Evolutionary conservation across 1,140 invertebrate species (phyloP).

Genomic region (Goniozus legneri): DNA sequence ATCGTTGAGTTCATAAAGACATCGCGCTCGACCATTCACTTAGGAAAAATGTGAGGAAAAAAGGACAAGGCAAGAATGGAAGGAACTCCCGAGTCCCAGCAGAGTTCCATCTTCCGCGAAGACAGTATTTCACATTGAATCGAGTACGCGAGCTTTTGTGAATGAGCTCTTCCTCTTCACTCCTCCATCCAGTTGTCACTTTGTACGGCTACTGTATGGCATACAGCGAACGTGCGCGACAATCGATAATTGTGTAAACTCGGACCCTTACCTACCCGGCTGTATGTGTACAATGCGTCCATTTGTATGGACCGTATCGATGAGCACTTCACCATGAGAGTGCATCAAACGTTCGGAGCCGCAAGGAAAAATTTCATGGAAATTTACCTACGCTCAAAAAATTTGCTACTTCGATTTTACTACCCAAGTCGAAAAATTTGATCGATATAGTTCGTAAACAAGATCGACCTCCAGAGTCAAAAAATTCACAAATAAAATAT

Average conservation of each 20-base stretch:
- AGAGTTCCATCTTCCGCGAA: constrained; percentile 13
- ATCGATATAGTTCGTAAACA: no score
- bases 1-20: no score
- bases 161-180: constrained; percentile 10
- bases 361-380: neutral
- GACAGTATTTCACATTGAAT: constrained; percentile 21
- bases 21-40: no score
- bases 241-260: constrained; percentile 28
- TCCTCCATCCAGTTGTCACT: no score
- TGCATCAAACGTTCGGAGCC: neutral
- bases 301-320: constrained; percentile 31
- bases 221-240: no score
- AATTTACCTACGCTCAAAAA: neutral
- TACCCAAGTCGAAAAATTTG: no score
- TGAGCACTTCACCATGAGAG: constrained; percentile 25
- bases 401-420: neutral
- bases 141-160: constrained; percentile 5
- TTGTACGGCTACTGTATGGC: no score
- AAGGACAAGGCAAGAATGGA: no score
- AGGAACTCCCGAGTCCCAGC: no score
- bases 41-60: no score
- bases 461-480: neutral
- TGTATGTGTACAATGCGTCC: constrained; percentile 20
- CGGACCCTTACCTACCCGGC: constrained; percentile 8
- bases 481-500: neutral